Percentiles rank a stretch among this genome's conserved stretches.
phyloP scores from a whole-genome alignment of 2,888 invertebrate genomes.

The Myopa tessellatipennis region DNA sequence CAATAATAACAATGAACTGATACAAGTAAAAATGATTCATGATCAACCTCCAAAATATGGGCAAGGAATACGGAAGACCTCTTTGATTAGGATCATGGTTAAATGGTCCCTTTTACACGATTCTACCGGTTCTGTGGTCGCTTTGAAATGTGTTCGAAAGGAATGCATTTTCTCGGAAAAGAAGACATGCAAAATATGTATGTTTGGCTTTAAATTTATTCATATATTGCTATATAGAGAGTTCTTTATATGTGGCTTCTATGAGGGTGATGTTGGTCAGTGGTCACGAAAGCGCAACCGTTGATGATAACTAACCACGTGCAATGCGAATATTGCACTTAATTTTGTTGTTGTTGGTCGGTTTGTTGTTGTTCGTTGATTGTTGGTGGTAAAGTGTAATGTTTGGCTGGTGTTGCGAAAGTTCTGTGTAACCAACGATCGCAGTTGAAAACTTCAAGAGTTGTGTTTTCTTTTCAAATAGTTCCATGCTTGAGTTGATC shows the following conservation, averaged over 20 bases:
- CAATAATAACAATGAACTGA: no score
- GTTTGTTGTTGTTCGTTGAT: not conserved
- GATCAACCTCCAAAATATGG: no score
- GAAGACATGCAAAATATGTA: not conserved
- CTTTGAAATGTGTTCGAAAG: not conserved
- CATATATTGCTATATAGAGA: not conserved
- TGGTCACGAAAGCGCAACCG: slow-evolving; percentile 8
- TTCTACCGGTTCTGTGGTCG: not conserved
- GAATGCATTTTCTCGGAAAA: not conserved
- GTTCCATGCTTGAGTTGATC: not conserved
- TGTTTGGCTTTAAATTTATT: not conserved
- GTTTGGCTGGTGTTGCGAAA: not conserved
- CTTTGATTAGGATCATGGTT: no score
- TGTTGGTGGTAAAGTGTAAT: not conserved
- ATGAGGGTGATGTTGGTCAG: not conserved
- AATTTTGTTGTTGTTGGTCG: not conserved
- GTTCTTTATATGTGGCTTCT: not conserved
- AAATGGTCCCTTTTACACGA: no score
- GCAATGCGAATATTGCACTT: slow-evolving; percentile 1
- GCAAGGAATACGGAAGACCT: no score
- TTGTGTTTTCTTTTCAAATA: not conserved
- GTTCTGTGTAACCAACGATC: not conserved
- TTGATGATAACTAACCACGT: not conserved
- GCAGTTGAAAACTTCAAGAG: no score
- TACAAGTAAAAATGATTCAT: no score